A percentile compares a stretch with the other conserved stretches of the same genome.
Conservation (phyloP, 1,140 invertebrate species). For the Bombus superbus region DNA sequence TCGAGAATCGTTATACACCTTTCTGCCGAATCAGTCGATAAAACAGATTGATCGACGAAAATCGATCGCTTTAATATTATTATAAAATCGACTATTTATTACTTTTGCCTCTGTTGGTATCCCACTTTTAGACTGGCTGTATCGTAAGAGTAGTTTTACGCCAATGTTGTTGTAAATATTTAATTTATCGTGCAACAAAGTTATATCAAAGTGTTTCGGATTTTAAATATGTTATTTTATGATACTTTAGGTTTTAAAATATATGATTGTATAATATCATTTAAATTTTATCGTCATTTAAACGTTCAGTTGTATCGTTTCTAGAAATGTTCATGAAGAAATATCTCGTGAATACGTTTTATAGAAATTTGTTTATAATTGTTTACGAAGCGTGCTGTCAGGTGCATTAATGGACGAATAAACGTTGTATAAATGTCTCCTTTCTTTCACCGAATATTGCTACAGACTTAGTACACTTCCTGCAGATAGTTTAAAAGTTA, state of each 20-base stretch:
- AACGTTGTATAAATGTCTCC: neutral
- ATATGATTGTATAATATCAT: neutral
- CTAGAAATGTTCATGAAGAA: neutral
- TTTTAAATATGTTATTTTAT: neutral
- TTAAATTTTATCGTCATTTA: neutral
- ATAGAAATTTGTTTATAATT: neutral
- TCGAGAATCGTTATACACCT: neutral
- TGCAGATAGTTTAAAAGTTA: neutral
- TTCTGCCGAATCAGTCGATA: neutral
- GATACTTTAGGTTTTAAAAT: neutral
- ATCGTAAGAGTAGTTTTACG: neutral
- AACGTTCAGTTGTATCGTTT: neutral
- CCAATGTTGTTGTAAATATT: neutral
- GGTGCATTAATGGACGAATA: neutral
- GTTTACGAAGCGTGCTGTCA: neutral
- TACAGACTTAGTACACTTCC: neutral
- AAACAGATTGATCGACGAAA: constrained; percentile 8
- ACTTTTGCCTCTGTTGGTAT: neutral
- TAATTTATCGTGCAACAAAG: neutral
- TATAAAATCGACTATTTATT: neutral
- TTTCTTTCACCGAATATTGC: neutral
- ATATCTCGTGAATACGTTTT: neutral
- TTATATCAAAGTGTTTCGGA: neutral
- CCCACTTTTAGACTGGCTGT: constrained; percentile 30
- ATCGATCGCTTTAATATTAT: neutral